Conservation (phyloP, 2,113 vertebrate genomes). For the Megalops atlanticus region DNA sequence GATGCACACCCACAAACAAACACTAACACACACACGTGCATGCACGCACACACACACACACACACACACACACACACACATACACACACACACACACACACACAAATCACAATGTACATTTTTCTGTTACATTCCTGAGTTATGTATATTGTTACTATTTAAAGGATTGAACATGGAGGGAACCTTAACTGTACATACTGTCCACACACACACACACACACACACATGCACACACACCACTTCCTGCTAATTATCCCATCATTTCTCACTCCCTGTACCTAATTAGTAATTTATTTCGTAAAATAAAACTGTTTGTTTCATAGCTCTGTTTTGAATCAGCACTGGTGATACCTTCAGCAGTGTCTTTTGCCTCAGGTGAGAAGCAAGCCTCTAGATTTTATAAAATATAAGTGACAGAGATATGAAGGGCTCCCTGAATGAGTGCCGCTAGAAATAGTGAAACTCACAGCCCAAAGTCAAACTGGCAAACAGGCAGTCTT, state of each 20-base stretch:
- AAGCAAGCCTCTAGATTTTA: neutral
- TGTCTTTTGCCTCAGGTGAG: neutral
- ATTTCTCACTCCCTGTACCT: neutral
- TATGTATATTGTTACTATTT: too few relatives aligned
- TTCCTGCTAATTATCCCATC: neutral
- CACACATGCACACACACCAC: neutral
- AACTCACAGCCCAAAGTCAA: neutral
- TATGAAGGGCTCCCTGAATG: neutral
- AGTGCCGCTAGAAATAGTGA: neutral
- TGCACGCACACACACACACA: too few relatives aligned
- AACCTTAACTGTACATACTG: too few relatives aligned
- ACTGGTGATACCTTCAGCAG: neutral
- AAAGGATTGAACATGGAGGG: too few relatives aligned
- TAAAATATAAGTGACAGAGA: conserved; percentile 2
- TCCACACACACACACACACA: too few relatives aligned
- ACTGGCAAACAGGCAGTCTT: neutral
- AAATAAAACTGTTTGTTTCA: neutral
- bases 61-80: too few relatives aligned
- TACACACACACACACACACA: too few relatives aligned
- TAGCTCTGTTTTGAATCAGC: neutral
- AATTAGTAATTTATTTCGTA: neutral
- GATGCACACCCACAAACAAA: too few relatives aligned
- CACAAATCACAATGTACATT: too few relatives aligned
- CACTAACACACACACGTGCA: too few relatives aligned
- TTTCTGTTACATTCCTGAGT: too few relatives aligned